Evolutionary conservation across 2,888 invertebrate genomes (phyloP).

Genomic region (Hetaerina titia): DNA sequence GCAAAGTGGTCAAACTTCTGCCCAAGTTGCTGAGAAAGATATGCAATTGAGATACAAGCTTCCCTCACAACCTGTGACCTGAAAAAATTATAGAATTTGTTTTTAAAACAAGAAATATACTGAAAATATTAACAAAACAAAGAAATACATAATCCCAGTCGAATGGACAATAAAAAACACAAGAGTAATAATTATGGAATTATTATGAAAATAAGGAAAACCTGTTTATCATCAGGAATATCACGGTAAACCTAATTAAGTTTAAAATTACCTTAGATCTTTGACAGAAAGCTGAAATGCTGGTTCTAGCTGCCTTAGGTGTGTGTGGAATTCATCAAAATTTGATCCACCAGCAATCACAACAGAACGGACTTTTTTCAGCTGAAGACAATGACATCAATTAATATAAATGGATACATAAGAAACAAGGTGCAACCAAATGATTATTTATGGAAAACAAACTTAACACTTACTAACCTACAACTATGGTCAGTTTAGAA

Average conservation of each 20-base stretch:
- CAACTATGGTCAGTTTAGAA: too few relatives aligned
- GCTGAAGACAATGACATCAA: constrained; percentile 78
- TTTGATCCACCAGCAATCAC: constrained; percentile 90
- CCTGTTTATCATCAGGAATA: neutral
- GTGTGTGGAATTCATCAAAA: constrained; percentile 85
- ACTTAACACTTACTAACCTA: too few relatives aligned
- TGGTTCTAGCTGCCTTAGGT: constrained; percentile 88
- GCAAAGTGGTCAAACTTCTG: constrained; percentile 92
- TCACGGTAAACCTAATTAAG: neutral
- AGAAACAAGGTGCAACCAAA: too few relatives aligned
- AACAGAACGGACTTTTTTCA: constrained; percentile 91
- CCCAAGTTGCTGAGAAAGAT: constrained; percentile 90
- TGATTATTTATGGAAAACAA: too few relatives aligned
- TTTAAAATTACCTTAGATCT: constrained; percentile 83
- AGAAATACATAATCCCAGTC: neutral
- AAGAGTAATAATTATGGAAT: too few relatives aligned
- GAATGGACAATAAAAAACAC: too few relatives aligned
- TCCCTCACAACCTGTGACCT: constrained; percentile 96
- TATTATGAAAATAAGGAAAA: neutral
- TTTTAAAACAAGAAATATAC: neutral
- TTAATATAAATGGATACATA: constrained; percentile 21
- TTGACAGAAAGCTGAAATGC: constrained; percentile 90
- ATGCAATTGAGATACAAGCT: constrained; percentile 96
- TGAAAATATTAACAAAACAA: neutral
- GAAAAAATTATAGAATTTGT: constrained; percentile 66